Base-by-base conservation (phyloP, 92 coral and sea anemone species). In the Pocillopora grandis region DNA sequence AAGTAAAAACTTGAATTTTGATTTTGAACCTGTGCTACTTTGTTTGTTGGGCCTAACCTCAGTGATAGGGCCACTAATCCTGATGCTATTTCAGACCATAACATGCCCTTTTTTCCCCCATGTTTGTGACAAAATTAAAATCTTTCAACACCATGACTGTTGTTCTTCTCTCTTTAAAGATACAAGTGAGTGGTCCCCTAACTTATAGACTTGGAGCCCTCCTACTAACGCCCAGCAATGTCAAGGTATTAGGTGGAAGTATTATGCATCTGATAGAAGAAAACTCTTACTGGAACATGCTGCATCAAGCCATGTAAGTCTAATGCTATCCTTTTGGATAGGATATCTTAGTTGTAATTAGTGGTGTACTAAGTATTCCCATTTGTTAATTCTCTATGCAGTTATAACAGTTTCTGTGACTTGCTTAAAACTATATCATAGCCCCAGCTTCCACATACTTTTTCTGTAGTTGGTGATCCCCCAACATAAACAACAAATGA, bases 291-390 rank as follows among this genome's bases (percentile, higher is more conserved):
- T 92, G 94, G 95, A 94, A 94, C 58, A 63, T 96, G 72, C 93
- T 96, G 33, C 92, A 95, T 79, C 88, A 77, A 61, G 92, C 89
- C 55, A 93, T 90, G 98, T 95, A 90, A 83, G 95, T 76, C 20
- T 70, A 12, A 11, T 13, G n/a, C 75, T 70, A 42, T n/a, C 23
- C 42, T 36, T 36, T 16, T 16, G 56, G 20, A 70, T 10, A 67
- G 14, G 14, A 16, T 27, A 67, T 27, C 8, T 18, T 27, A 10
- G 1, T 14, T 14, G 14, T 19, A 21, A 10, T 21, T 15, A 7
- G 11, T 21, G 36, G 31, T 9, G 61, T 9, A 58, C 61, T 58
- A 58, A 9, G 11, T 58, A 7, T 42, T 42, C 4, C 52, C 2
- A 42, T 42, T 42, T 42, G 52, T 42, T 42, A 42, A 42, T 42